These are phyloP conservation scores for Medauroidea extradentata DNA, from an alignment of 1,140 invertebrate species.

Conservation along the genomic window DNA sequence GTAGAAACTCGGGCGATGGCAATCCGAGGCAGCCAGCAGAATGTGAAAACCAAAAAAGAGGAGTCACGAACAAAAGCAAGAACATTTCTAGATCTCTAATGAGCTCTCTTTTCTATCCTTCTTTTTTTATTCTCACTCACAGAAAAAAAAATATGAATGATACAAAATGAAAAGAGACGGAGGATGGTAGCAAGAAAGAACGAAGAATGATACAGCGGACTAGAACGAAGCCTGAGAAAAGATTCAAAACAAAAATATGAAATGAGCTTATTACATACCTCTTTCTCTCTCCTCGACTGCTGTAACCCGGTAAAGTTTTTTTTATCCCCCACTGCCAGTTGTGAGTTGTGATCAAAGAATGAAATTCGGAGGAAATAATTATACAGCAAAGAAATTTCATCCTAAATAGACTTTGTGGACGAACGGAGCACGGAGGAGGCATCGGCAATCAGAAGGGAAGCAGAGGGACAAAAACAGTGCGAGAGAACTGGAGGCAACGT, in stretches of 20 bases:
- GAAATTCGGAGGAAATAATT: constrained; percentile 11
- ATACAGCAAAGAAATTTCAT: constrained; percentile 3
- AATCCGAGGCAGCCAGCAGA: not conserved
- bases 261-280: constrained; percentile 4
- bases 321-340: not conserved
- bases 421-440: constrained; percentile 2
- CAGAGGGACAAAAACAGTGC: not conserved
- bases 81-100: constrained; percentile 4
- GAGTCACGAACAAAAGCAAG: constrained; percentile 1
- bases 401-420: constrained; percentile 10
- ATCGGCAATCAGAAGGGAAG: constrained; percentile 7
- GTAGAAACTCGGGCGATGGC: no score
- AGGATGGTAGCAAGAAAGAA: not conserved
- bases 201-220: not conserved
- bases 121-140: no score
- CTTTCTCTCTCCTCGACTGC: not conserved
- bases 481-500: not conserved
- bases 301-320: no score
- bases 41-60: not conserved
- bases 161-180: constrained; percentile 6
- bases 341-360: constrained; percentile 4
- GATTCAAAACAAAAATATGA: constrained; percentile 8
- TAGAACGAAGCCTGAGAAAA: not conserved
- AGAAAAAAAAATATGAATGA: not conserved
- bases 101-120: constrained; percentile 2